A percentile compares a stretch with the other conserved stretches of the same genome.
Evolutionary conservation across 2,888 invertebrate species (phyloP).

Genomic region (Disparrhopalites patrizii): DNA sequence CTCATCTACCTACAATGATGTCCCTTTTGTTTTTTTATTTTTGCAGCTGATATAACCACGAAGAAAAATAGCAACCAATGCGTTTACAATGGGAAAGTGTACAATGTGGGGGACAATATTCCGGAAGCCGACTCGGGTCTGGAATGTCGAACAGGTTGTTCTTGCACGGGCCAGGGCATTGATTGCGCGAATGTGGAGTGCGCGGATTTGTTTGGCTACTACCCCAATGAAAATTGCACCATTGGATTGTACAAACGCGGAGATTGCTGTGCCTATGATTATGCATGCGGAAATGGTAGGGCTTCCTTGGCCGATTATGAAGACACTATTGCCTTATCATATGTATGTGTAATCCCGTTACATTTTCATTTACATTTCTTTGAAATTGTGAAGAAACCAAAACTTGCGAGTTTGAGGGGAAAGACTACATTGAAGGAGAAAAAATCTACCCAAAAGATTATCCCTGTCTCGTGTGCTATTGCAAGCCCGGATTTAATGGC

Average conservation of each 20-base stretch:
- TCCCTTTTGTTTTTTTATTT: too few relatives aligned
- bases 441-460: conserved; percentile 42
- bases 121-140: conserved; percentile 37
- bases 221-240: conserved; percentile 35
- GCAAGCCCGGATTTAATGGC: conserved; percentile 42
- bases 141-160: conserved; percentile 42
- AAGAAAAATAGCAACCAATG: conserved; percentile 25
- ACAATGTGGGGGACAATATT: conserved; percentile 36
- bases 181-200: conserved; percentile 45
- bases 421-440: conserved; percentile 40
- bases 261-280: conserved; percentile 46
- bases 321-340: too few relatives aligned
- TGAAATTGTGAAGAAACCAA: conserved; percentile 12
- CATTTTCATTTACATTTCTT: too few relatives aligned
- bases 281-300: conserved; percentile 41
- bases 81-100: conserved; percentile 40
- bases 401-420: conserved; percentile 33
- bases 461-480: conserved; percentile 38
- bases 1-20: too few relatives aligned
- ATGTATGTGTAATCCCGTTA: too few relatives aligned
- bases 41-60: conserved; percentile 15
- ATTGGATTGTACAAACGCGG: conserved; percentile 41
- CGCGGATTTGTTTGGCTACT: conserved; percentile 38
- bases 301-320: neutral
- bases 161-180: conserved; percentile 34